Percentiles rank a stretch among this genome's conserved stretches.
Conservation (phyloP, 2,888 invertebrate genomes). For the Andrena praecox region DNA sequence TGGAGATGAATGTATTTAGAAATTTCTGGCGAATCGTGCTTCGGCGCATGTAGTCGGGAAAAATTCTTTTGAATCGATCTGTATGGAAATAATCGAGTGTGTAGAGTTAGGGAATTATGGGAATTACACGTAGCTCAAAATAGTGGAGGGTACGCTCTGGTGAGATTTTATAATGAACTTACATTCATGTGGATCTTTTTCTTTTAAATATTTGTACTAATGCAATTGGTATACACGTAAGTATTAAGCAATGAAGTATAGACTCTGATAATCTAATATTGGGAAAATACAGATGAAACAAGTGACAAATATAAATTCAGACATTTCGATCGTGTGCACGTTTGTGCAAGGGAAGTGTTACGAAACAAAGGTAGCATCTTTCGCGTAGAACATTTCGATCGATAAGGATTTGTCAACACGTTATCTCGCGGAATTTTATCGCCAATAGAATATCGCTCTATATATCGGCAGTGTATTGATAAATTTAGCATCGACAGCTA, state of each 20-base stretch:
- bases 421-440: conserved; percentile 22
- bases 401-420: conserved; percentile 18
- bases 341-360: neutral
- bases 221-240: neutral
- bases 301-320: neutral
- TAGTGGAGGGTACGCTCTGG: no score
- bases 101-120: no score
- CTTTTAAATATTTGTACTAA: neutral
- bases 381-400: conserved; percentile 8
- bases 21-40: no score
- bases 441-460: neutral
- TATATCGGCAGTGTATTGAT: conserved; percentile 1
- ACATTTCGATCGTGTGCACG: neutral
- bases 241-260: neutral
- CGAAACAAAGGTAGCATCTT: conserved; percentile 5
- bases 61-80: no score
- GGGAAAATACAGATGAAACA: neutral
- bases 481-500: conserved; percentile 11
- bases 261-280: neutral
- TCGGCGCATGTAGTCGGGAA: no score
- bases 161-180: no score
- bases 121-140: no score
- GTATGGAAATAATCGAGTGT: no score
- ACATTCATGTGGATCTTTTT: neutral
- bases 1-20: no score